Base-by-base conservation (phyloP, 2,113 vertebrate genomes). In the Sinocyclocheilus anshuiensis region DNA sequence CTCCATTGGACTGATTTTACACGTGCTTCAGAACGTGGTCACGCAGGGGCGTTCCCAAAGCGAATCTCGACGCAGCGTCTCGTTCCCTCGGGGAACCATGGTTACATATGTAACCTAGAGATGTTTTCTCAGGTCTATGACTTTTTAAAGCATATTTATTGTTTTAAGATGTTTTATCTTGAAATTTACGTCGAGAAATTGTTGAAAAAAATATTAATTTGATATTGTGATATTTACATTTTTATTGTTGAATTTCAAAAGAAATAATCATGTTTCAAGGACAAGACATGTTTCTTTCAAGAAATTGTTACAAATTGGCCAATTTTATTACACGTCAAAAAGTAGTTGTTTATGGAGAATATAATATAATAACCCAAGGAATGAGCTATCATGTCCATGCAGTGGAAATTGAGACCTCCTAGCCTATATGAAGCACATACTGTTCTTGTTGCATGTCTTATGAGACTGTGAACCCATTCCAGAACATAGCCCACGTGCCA, bases 371-470 rank as follows among this genome's bases (percentile, higher is more conserved):
- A 42, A 61, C 22, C 57, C 3, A 29, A 18, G 22, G 11, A 22
- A 79, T 79, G 18, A n/a, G 29, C 53, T 59, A 22, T 33, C 48
- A 50, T 50, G 48, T 50, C 48, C 48, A 50, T 50, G 48, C 20
- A 39, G 2, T 63, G 33, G 22, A 80, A 59, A 42, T 42, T 3
- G 8, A 61, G 48, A 77, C 26, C 50, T 63, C 24, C 20, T 29
- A 53, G 24, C 7, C n/a, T 33, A 16, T 20, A 81, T 20, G 24
- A 81, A 50, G 61, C 79, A 65, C 78, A 63, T 63, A 80, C 42
- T 20, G 79, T 81, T 45, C 79, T 26, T 63, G 78, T 65, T 65
- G 48, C n/a, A 16, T 69, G 15, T 10, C 39, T 29, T 67, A 67
- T 81, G 42, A 50, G 79, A 22, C 59, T 81, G 61, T 10, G 26